These are phyloP conservation scores for Prosopocoilus inquinatus DNA, from an alignment of 2,888 invertebrate genomes.

Conservation along the genomic window DNA sequence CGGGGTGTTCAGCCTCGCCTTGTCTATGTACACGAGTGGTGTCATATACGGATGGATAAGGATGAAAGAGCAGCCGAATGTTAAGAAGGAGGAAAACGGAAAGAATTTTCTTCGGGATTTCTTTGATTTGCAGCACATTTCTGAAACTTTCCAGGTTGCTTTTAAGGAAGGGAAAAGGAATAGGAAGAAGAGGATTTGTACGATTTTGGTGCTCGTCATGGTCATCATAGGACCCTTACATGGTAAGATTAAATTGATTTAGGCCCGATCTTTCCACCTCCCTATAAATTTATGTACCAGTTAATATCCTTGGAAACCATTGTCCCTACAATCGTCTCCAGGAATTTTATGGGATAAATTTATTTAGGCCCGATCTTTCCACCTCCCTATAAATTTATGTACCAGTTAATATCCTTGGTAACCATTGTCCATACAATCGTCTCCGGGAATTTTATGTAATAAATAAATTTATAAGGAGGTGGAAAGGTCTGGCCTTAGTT, in stretches of 20 bases:
- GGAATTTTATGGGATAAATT: no score
- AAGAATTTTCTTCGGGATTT: slow-evolving; percentile 52
- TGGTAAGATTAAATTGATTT: slow-evolving; percentile 54
- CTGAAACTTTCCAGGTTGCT: slow-evolving; percentile 71
- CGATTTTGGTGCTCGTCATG: slow-evolving; percentile 73
- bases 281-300: no score
- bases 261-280: no score
- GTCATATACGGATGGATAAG: slow-evolving; percentile 31
- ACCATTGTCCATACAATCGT: no score
- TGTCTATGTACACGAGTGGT: slow-evolving; percentile 30
- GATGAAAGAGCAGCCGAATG: slow-evolving; percentile 31
- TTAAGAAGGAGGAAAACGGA: slow-evolving; percentile 53
- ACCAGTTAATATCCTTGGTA: no score
- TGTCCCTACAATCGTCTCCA: no score
- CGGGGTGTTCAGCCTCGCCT: slow-evolving; percentile 34
- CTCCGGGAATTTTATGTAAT: no score
- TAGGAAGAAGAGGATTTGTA: slow-evolving; percentile 65
- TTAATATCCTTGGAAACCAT: no score
- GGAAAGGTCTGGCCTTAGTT: no score
- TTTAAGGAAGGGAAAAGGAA: slow-evolving; percentile 72
- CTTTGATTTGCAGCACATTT: slow-evolving; percentile 70
- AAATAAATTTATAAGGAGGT: no score
- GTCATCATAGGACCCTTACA: slow-evolving; percentile 79
- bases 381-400: no score
- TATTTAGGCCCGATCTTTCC: no score